Percentiles rank a stretch among this genome's conserved stretches.
Conservation (phyloP, 2,113 vertebrate species). For the Chaetura pelagica region DNA sequence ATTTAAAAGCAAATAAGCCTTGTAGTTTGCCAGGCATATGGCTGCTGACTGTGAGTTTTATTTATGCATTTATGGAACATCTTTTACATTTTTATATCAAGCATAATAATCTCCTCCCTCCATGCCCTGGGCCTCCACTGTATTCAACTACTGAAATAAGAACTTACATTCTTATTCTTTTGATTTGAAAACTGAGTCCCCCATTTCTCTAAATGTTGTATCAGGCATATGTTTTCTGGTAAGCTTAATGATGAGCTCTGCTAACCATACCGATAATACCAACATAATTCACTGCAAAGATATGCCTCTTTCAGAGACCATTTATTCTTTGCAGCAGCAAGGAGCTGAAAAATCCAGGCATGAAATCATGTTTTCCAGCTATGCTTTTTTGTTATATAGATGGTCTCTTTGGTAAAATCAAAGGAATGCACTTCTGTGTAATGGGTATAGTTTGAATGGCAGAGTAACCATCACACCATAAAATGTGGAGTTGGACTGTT, state of each 20-base stretch:
- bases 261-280: not conserved
- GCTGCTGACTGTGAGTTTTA: not conserved
- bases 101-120: not conserved
- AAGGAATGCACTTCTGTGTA: slow-evolving; percentile 52
- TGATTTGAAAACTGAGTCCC: not conserved
- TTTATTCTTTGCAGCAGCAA: slow-evolving; percentile 26
- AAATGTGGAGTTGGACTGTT: slow-evolving; percentile 8
- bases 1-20: slow-evolving; percentile 14
- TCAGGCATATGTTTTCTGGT: not conserved
- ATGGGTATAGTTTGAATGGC: slow-evolving; percentile 39
- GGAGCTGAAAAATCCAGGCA: slow-evolving; percentile 50
- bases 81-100: not conserved
- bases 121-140: not conserved
- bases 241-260: slow-evolving; percentile 12
- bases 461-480: slow-evolving; percentile 22
- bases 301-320: slow-evolving; percentile 1
- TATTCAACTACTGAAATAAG: not conserved
- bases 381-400: slow-evolving; percentile 51
- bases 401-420: slow-evolving; percentile 62
- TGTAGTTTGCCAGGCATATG: not conserved
- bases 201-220: not conserved
- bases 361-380: slow-evolving; percentile 56
- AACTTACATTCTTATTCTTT: not conserved
- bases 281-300: slow-evolving; percentile 2
- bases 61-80: not conserved